Evolutionary conservation across 2,888 invertebrate genomes (phyloP).

Genomic region (Eilema caniola): DNA sequence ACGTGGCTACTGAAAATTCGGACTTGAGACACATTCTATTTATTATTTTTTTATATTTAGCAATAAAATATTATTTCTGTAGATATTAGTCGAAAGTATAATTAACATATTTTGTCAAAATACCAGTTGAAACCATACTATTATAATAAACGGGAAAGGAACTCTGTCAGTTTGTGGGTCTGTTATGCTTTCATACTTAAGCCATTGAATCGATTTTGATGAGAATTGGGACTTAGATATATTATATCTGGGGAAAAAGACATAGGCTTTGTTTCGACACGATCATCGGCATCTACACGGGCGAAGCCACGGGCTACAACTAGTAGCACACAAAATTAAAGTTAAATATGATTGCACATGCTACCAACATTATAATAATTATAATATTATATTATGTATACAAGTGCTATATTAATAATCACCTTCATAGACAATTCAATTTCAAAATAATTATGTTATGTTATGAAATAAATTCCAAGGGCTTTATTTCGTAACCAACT

Average conservation of each 20-base stretch:
- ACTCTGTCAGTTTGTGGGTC: too few species aligned
- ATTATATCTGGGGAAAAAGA: too few species aligned
- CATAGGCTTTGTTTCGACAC: too few species aligned
- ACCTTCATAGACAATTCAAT: slow-evolving; percentile 5
- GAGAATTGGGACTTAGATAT: too few species aligned
- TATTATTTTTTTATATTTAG: background rate
- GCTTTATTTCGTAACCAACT: slow-evolving; percentile 14
- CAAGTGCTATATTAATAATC: background rate
- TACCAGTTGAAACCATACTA: background rate
- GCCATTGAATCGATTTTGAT: too few species aligned
- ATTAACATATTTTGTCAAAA: background rate
- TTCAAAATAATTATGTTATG: slow-evolving; percentile 9
- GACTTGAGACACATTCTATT: slow-evolving; percentile 25
- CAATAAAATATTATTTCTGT: background rate
- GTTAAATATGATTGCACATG: background rate
- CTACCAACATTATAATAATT: background rate
- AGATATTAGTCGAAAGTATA: background rate
- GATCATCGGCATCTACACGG: too few species aligned
- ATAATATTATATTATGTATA: background rate
- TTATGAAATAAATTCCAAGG: slow-evolving; percentile 20
- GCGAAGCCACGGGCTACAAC: too few species aligned
- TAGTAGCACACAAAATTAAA: background rate
- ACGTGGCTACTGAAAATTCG: slow-evolving; percentile 5
- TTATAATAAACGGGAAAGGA: too few species aligned
- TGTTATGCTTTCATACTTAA: too few species aligned